Evolutionary conservation across 2,888 invertebrate species (phyloP).

Genomic region (Amphipyra tragopoginis): DNA sequence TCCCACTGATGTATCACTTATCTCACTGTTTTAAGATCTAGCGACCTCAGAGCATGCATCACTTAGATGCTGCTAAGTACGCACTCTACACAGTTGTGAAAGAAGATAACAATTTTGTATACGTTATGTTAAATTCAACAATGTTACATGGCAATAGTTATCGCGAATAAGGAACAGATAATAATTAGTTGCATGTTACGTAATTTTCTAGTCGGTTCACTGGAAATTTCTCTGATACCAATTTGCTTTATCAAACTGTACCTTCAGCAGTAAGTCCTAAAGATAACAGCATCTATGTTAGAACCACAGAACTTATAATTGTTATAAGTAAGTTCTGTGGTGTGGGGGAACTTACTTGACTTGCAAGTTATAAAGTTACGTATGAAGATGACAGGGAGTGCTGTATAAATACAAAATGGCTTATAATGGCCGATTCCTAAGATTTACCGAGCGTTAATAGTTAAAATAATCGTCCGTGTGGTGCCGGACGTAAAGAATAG

Average conservation of each 20-base stretch:
- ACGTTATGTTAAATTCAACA: slow-evolving; percentile 1
- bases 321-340: too few relatives aligned
- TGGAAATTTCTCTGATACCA: too few relatives aligned
- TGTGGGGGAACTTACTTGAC: background rate
- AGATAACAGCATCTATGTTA: background rate
- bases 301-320: too few relatives aligned
- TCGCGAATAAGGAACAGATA: slow-evolving; percentile 2
- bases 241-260: background rate
- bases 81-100: background rate
- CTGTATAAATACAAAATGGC: background rate
- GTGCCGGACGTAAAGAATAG: too few relatives aligned
- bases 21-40: slow-evolving; percentile 27
- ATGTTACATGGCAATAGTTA: slow-evolving; percentile 18
- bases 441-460: too few relatives aligned
- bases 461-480: too few relatives aligned
- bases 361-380: background rate
- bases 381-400: slow-evolving; percentile 3
- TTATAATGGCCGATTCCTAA: too few relatives aligned
- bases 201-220: background rate
- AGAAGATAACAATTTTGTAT: slow-evolving; percentile 10
- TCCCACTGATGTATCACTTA: slow-evolving; percentile 26
- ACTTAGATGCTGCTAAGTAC: slow-evolving; percentile 15
- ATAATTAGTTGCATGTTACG: too few relatives aligned
- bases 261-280: background rate
- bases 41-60: slow-evolving; percentile 32